Percentiles rank a stretch among this genome's conserved stretches.
Conservation (phyloP, 37 sponge, comb jelly and placozoan genomes). For the Theonella swinhoei region DNA sequence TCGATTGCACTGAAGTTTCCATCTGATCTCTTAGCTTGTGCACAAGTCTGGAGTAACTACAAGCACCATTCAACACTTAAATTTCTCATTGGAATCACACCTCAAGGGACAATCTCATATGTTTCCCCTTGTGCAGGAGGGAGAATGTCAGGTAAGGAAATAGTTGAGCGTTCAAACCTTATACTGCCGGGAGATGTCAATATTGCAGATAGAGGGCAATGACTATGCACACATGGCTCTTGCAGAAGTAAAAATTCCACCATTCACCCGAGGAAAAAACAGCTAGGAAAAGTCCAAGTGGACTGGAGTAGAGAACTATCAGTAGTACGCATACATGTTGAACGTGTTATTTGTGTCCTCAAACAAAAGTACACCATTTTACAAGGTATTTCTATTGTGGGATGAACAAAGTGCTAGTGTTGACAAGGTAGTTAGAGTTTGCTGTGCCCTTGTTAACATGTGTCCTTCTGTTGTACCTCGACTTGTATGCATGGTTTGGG, state of each 20-base stretch:
- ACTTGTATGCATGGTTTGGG: no score
- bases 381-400: constrained; percentile 6
- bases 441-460: background rate
- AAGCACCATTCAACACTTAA: constrained; percentile 56
- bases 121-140: constrained; percentile 52
- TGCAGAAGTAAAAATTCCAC: constrained; percentile 58
- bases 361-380: constrained; percentile 63
- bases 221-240: constrained; percentile 22
- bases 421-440: background rate
- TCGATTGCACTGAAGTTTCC: constrained; percentile 68
- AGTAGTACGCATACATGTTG: constrained; percentile 45
- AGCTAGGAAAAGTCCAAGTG: constrained; percentile 36
- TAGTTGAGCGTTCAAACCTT: constrained; percentile 26
- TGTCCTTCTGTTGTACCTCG: background rate
- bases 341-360: constrained; percentile 56
- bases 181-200: constrained; percentile 53
- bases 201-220: constrained; percentile 57
- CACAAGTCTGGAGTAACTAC: constrained; percentile 59
- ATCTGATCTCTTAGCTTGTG: constrained; percentile 30
- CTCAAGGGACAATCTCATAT: constrained; percentile 60
- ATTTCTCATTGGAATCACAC: constrained; percentile 48
- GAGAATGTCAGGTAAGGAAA: constrained; percentile 49
- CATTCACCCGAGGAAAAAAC: constrained; percentile 55
- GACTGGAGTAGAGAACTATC: constrained; percentile 51
- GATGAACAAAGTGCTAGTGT: background rate